These are phyloP conservation scores for Phallusia fumigata DNA, from an alignment of 23 tunicate species.

Conservation along the genomic window DNA sequence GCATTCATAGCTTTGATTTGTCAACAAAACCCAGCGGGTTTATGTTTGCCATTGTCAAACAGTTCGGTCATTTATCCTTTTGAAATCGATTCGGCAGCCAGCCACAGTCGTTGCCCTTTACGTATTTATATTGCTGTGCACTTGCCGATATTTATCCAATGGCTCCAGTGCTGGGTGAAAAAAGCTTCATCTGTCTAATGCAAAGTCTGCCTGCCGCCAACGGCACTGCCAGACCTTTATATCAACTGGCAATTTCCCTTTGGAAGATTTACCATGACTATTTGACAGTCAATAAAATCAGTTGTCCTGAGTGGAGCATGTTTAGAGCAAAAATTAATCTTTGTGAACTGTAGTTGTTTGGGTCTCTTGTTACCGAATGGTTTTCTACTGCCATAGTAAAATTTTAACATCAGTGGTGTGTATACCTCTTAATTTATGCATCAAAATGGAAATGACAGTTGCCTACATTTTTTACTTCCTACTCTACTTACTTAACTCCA, in stretches of 20 bases:
- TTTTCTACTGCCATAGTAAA: background rate
- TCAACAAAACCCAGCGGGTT: background rate
- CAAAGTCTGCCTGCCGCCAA: background rate
- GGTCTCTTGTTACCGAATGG: background rate
- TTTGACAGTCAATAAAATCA: background rate
- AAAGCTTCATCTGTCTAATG: background rate
- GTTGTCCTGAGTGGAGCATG: background rate
- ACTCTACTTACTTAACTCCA: too few species aligned
- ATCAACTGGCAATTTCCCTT: background rate
- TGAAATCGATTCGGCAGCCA: background rate
- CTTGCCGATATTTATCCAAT: slow-evolving; percentile 1
- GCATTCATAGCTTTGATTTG: background rate
- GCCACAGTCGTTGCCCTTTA: background rate
- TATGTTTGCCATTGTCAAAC: background rate
- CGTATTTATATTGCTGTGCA: slow-evolving; percentile 3
- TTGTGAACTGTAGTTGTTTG: background rate
- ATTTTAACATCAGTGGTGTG: too few species aligned
- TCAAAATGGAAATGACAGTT: too few species aligned
- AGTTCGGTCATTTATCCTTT: background rate
- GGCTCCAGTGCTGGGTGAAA: background rate
- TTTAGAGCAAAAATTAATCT: background rate
- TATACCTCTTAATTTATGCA: too few species aligned
- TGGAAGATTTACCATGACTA: background rate
- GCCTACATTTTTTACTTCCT: too few species aligned
- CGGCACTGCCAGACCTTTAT: background rate